A percentile compares a stretch with the other conserved stretches of the same genome.
phyloP scores from a whole-genome alignment of 2,888 invertebrate genomes.

The Hirtodrosophila confusa region DNA sequence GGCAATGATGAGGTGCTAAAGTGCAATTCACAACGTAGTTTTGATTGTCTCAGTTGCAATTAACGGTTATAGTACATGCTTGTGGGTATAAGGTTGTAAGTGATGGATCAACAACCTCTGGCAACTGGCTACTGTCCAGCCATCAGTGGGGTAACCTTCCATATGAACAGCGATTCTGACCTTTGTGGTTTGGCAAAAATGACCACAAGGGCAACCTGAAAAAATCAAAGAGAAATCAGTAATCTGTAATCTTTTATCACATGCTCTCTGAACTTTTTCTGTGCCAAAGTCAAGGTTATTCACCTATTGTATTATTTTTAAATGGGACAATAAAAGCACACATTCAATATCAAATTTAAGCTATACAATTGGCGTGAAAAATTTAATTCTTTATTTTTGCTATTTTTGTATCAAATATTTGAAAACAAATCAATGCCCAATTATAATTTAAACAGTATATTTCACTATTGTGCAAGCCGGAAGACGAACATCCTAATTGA shows the following conservation, averaged over 20 bases:
- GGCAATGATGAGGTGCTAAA: conserved; percentile 15
- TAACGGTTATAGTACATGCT: background rate
- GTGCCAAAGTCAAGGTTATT: conserved; percentile 18
- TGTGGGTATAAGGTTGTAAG: background rate
- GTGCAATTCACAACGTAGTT: conserved; percentile 24
- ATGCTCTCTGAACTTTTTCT: conserved; percentile 1
- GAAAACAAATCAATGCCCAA: too few relatives aligned
- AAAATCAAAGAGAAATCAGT: conserved; percentile 15
- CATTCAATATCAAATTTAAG: conserved; percentile 15
- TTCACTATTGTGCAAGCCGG: too few relatives aligned
- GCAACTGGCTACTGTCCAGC: conserved; percentile 8
- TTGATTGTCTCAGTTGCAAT: conserved; percentile 9
- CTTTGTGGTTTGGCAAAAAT: conserved; percentile 21
- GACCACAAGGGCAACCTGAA: conserved; percentile 44
- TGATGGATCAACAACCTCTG: conserved; percentile 15
- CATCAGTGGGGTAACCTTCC: conserved; percentile 5
- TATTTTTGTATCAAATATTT: too few relatives aligned
- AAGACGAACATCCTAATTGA: too few relatives aligned
- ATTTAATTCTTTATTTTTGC: background rate
- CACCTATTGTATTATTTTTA: background rate
- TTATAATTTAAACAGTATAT: too few relatives aligned
- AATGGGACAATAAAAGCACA: conserved; percentile 6
- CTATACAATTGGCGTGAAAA: background rate
- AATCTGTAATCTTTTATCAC: conserved; percentile 13
- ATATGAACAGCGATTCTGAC: conserved; percentile 11